Conservation (phyloP, 2,888 invertebrate species). For the Drosophila infuscata region DNA sequence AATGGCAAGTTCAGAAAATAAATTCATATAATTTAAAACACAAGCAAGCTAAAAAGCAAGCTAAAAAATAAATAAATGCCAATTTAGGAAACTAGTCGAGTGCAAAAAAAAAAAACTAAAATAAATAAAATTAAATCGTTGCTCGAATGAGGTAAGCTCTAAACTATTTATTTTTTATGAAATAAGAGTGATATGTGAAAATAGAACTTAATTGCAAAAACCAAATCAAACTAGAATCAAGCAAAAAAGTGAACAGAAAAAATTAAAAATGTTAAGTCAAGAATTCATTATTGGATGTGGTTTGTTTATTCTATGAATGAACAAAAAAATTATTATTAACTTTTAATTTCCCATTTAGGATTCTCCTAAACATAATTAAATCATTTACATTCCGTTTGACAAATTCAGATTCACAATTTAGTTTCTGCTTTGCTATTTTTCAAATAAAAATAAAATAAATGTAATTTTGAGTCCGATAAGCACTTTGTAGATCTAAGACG, state of each 20-base stretch:
- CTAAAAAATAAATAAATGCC: not conserved
- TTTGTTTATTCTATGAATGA: not conserved
- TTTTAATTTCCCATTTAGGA: not conserved
- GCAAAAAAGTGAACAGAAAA: not conserved
- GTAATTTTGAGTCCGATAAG: not conserved
- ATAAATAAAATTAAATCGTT: not conserved
- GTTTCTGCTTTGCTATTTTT: not conserved
- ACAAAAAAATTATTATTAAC: not conserved
- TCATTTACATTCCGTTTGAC: not conserved
- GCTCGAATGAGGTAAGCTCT: not conserved
- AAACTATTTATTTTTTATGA: not conserved
- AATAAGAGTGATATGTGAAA: not conserved
- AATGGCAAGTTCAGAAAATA: not conserved
- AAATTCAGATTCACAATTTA: not conserved
- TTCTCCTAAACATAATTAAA: not conserved
- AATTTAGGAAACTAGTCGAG: not conserved
- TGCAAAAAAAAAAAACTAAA: not conserved
- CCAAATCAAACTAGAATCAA: not conserved
- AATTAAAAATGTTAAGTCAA: not conserved
- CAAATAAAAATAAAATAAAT: not conserved
- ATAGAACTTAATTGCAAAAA: not conserved
- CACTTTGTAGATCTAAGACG: not conserved
- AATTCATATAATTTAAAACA: not conserved
- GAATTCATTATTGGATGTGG: fast-evolving
- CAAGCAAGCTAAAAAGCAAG: not conserved